Base-by-base conservation (phyloP, 2,113 vertebrate species). In the Chaetura pelagica region DNA sequence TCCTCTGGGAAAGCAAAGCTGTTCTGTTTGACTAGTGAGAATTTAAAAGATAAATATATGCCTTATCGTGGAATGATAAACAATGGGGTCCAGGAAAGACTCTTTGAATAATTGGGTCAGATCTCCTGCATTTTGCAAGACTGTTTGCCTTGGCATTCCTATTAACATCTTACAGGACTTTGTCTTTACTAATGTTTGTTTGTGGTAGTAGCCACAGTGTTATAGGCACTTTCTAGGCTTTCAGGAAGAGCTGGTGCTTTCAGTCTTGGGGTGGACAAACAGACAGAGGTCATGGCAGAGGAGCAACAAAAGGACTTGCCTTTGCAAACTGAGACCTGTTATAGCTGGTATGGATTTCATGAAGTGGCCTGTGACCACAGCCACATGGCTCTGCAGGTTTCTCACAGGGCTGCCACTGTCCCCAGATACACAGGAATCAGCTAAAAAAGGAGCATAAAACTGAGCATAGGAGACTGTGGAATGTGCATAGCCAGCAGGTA, bases 41-140 rank as follows among this genome's bases (percentile, higher is more conserved):
- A 97, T 93, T 96, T 64, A 23, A 95, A 96, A 97, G 88, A 93
- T 81, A 96, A 96, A 96, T 94, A 95, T 93, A 89, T 89, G 46
- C 64, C 93, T 96, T 96, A 96, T 91, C 94, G 42, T 44, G 86
- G 88, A 94, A 87, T 38, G 90, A 96, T 89, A 96, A 95, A 93
- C 90, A 96, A 72, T 0, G 2, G 90, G 81, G 61, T 94, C 69
- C 93, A 93, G 93, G 92, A 96, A 96, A 78, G 68, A 30, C 85
- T 84, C 80, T 75, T 84, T 84, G 88, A 93, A 89, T 96, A 87
- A 89, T 30, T 58, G 90, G 92, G 54, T n/a, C 73, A 75, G 92
- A 94, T 94, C 86, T 94, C 76, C 67, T 58, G 57, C 44, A 64
- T 95, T 96, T 96, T 90, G 73, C 76, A 82, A 72, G 83, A 58